Base-by-base conservation (phyloP, 2,888 invertebrate species). In the Drosophila monieri region DNA sequence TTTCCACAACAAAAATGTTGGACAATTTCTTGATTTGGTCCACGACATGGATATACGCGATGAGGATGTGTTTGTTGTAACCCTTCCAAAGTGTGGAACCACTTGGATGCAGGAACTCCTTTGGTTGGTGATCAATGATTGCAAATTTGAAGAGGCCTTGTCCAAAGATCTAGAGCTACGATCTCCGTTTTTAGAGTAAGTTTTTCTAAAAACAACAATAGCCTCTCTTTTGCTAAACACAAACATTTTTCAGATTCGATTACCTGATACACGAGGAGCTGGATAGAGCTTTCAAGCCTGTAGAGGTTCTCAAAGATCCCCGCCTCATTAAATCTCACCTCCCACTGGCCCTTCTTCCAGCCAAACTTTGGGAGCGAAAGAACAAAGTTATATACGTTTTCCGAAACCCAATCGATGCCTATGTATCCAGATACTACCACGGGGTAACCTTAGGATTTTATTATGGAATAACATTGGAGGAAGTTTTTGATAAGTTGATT, bases 331-430 rank as follows among this genome's bases (percentile, higher is more conserved):
- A 90, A 59, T 67, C 89, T 0, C 90, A 90, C 59, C 49, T 88
- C 5, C 67, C 89, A 1, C 62, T 88, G 2, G 71, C 87, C 2
- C 43, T 86, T 0, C 48, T 90, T 10, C 90, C 90, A 0, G 62
- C 69, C 3, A 79, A 90, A 25, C 30, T 90, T 5, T 89, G 88
- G 88, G 64, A 69, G n/a, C 74, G 76, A 27, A 87, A 84, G 18
- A 71, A 86, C 0, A 90, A 90, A 76, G 89, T 96, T 18, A 93
- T 97, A 54, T 97, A 97, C 86, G 94, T 97, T 0, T 95, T 95
- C 0, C 93, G 97, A 60, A 96, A 97, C 90, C 96, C 96, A 0
- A 95, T 96, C 88, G 97, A 97, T 89, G 95, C 95, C 0, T 94
- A 94, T 0, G 95, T 97, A 0, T 97, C 97, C 0, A 95, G 93